Percentiles rank a stretch among this genome's conserved stretches.
Conservation (phyloP, 2,797 vertebrate species). For the Cheirogaleus major region DNA sequence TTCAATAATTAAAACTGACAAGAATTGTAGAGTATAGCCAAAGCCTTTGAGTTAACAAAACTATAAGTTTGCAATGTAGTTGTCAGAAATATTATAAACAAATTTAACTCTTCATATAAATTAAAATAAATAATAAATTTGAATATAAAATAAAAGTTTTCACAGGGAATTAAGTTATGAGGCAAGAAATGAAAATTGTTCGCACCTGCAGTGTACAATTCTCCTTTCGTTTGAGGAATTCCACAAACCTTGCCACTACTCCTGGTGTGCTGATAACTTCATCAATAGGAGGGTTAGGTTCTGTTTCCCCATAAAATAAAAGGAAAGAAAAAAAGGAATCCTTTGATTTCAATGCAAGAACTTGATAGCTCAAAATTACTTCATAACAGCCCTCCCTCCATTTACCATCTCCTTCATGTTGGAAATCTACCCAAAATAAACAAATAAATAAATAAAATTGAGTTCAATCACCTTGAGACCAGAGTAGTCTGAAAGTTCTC, state of each 20-base stretch:
- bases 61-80: background rate
- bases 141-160: background rate
- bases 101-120: background rate
- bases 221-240: conserved; percentile 90
- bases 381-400: background rate
- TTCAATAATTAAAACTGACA: conserved; percentile 16
- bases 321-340: conserved; percentile 52
- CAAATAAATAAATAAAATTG: background rate
- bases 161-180: background rate
- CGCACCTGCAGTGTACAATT: conserved; percentile 90
- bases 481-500: background rate
- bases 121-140: conserved; percentile 27
- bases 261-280: conserved; percentile 97
- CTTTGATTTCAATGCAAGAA: conserved; percentile 58
- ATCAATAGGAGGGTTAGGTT: conserved; percentile 98
- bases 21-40: conserved; percentile 15
- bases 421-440: conserved; percentile 29
- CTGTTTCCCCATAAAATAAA: conserved; percentile 85
- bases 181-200: conserved; percentile 31
- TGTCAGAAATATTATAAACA: conserved; percentile 24
- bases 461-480: background rate
- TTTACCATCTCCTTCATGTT: conserved; percentile 15
- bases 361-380: conserved; percentile 47
- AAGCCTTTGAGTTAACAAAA: conserved; percentile 14
- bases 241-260: conserved; percentile 97